phyloP scores from a whole-genome alignment of 2,797 vertebrate species.

The Pelochelys cantorii region DNA sequence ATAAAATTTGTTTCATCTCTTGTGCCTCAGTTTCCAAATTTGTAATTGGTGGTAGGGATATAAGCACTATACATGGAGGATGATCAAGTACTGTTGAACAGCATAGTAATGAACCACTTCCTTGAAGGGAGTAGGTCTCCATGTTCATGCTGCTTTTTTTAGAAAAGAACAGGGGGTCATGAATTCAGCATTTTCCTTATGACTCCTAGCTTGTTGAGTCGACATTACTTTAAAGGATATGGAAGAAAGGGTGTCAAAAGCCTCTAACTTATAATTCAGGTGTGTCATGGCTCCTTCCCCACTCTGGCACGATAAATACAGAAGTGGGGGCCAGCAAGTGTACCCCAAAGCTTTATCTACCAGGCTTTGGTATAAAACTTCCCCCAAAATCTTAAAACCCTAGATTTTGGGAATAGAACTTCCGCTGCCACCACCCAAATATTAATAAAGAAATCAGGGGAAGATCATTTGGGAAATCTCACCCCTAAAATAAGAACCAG shows the following conservation, averaged over 20 bases:
- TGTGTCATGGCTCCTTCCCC: too few species aligned
- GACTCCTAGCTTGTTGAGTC: conserved; percentile 53
- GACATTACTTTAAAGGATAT: conserved; percentile 55
- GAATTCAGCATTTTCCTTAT: conserved; percentile 39
- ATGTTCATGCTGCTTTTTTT: neutral
- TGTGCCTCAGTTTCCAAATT: neutral
- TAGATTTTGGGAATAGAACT: too few species aligned
- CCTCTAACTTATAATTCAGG: conserved; percentile 53
- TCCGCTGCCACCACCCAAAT: too few species aligned
- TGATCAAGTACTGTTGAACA: neutral
- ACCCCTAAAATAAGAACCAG: too few species aligned
- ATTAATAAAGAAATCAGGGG: too few species aligned
- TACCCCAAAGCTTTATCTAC: too few species aligned
- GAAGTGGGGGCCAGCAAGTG: too few species aligned
- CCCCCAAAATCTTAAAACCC: too few species aligned
- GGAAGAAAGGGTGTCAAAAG: conserved; percentile 57
- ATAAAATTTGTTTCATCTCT: neutral
- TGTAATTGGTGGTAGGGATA: neutral
- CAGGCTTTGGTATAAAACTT: too few species aligned
- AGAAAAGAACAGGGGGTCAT: neutral
- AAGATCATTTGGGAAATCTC: too few species aligned
- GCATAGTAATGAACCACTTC: neutral
- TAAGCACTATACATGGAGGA: neutral
- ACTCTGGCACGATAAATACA: too few species aligned
- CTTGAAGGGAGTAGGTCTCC: conserved; percentile 13